Base-by-base conservation (phyloP, 2,888 invertebrate genomes). In the Sphaerophoria taeniata region DNA sequence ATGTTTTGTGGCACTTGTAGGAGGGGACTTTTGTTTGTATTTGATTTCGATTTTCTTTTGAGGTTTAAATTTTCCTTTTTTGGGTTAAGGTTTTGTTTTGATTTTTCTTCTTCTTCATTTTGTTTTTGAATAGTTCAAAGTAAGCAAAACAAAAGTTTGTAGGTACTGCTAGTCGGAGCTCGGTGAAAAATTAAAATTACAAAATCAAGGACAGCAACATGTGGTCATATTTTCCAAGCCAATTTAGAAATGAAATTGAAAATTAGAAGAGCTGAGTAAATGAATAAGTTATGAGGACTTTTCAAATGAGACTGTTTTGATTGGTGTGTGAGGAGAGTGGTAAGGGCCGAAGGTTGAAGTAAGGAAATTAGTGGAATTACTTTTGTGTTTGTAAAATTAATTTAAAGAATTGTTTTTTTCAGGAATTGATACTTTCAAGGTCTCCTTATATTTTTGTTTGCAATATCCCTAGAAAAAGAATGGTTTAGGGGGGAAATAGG, bases 131-230 rank as follows among this genome's bases (percentile, higher is more conserved):
- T 11, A 43, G 43, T 43, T 43, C 43, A 43, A 43, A 43, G 43
- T 9, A 43, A 43, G 9, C 39, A 39, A 39, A 39, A 39, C 9
- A 39, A 43, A 43, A 24, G 24, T 24, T 9, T 2, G 6, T 11
- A 9, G 2, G 6, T 39, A 24, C 24, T 24, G 24, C 24, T 24
- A 24, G 24, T 24, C 24, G 24, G 24, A 24, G 1, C 24, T 24
- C 24, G 24, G 24, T 2, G 24, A 24, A 24, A 24, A 24, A 24
- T 24, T 24, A 24, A 24, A 43, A 24, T 43, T 24, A 43, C 24
- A 60, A 60, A 24, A 43, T 43, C 39, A 60, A 60, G 39, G 60
- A 60, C 60, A 60, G 1, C 58, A 58, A 39, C 58, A 58, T 58
- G 58, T 58, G 58, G 58, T 24, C 33, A 24, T 55, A 33, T 55